These are phyloP conservation scores for Aphelinus certus DNA, from an alignment of 1,140 invertebrate species.

Conservation along the genomic window DNA sequence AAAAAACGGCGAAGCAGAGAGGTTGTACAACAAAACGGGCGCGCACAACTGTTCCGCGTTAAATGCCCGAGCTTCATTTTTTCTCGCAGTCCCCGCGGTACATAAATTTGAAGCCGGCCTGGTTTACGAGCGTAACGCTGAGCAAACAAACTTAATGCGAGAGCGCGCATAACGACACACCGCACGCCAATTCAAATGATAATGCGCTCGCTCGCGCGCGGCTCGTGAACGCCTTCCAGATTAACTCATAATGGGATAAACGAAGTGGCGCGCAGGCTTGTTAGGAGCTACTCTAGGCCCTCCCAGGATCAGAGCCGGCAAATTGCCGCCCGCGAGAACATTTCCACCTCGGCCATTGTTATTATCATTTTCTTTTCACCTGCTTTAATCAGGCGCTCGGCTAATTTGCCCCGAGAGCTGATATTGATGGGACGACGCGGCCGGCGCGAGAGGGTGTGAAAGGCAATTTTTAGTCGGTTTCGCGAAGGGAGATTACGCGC, in stretches of 20 bases:
- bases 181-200: constrained; percentile 54
- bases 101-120: background rate
- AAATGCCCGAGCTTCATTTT: too few species aligned
- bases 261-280: background rate
- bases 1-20: too few species aligned
- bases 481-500: background rate
- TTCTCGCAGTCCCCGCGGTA: too few species aligned
- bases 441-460: background rate
- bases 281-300: background rate
- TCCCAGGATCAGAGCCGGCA: too few species aligned
- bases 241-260: constrained; percentile 49
- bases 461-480: background rate
- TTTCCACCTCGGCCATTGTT: too few species aligned
- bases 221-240: constrained; percentile 47
- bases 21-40: too few species aligned
- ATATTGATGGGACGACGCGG: background rate
- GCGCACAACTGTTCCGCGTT: background rate
- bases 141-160: constrained; percentile 56
- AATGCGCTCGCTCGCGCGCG: constrained; percentile 41
- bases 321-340: too few species aligned
- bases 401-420: background rate
- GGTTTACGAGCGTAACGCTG: constrained; percentile 48
- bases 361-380: too few species aligned
- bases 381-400: background rate
- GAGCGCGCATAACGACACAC: constrained; percentile 45